Evolutionary conservation across 2,888 invertebrate species (phyloP).

Genomic region (Polia nebulosa): DNA sequence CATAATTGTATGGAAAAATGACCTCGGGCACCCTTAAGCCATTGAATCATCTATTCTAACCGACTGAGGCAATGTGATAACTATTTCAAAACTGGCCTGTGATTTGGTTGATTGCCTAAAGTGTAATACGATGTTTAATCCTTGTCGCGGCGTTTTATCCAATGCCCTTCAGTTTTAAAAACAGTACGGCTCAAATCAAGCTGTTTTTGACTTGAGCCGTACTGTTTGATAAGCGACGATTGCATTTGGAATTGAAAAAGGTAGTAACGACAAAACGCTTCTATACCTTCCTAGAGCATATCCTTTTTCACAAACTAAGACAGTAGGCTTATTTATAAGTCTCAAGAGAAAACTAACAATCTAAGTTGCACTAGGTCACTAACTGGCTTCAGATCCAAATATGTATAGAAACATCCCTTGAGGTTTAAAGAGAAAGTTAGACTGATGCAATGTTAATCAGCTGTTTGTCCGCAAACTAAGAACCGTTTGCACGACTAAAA

Average conservation of each 20-base stretch:
- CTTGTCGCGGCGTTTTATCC: no score
- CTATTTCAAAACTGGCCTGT: neutral
- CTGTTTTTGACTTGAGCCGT: no score
- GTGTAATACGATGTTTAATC: neutral
- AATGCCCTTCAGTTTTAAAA: no score
- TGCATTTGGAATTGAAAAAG: no score
- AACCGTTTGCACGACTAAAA: no score
- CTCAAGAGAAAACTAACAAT: constrained; percentile 7
- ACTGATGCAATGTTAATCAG: constrained; percentile 14
- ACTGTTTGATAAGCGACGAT: no score
- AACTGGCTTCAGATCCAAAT: constrained; percentile 12
- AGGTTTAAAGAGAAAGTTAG: constrained; percentile 12
- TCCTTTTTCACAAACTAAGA: no score
- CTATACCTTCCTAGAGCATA: no score
- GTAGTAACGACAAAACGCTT: no score
- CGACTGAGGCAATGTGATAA: neutral
- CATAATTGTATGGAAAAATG: no score
- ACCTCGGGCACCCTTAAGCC: no score
- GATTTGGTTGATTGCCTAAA: neutral
- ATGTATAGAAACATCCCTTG: constrained; percentile 14
- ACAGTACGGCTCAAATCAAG: no score
- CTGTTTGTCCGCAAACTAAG: neutral
- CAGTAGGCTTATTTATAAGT: neutral
- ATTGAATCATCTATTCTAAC: neutral
- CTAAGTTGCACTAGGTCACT: constrained; percentile 20